Evolutionary conservation across 2,113 vertebrate species (phyloP).

Genomic region (Boleophthalmus pectinirostris): DNA sequence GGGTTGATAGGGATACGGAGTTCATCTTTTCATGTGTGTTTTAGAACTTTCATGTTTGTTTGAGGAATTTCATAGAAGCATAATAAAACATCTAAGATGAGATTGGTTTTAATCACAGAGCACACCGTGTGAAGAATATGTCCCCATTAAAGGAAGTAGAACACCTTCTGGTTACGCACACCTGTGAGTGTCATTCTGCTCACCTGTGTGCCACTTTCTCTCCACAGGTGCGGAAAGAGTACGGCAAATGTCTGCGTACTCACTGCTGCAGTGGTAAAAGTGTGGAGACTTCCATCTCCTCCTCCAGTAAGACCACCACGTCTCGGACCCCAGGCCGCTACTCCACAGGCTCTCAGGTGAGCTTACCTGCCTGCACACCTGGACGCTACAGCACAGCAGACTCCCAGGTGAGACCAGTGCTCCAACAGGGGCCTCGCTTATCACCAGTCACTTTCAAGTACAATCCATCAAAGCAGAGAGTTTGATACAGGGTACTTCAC

Average conservation of each 20-base stretch:
- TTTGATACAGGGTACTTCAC: neutral
- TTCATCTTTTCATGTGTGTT: conserved; percentile 56
- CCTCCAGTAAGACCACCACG: conserved; percentile 95
- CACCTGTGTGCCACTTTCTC: neutral
- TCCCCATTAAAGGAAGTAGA: neutral
- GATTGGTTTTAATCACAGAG: conserved; percentile 15
- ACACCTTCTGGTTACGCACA: conserved; percentile 9
- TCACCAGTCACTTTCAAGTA: conserved; percentile 43
- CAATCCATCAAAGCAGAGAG: neutral
- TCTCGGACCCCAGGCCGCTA: conserved; percentile 94
- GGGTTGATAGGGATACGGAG: conserved; percentile 43
- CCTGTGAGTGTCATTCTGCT: neutral
- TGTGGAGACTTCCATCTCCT: conserved; percentile 94
- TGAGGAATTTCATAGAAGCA: conserved; percentile 27
- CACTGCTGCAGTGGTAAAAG: conserved; percentile 98
- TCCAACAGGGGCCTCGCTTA: conserved; percentile 50
- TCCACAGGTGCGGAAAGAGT: conserved; percentile 94
- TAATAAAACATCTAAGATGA: conserved; percentile 7
- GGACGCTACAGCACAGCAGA: conserved; percentile 77
- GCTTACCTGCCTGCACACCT: conserved; percentile 77
- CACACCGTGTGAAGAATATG: conserved; percentile 2
- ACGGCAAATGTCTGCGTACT: conserved; percentile 94
- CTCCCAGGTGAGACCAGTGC: conserved; percentile 72
- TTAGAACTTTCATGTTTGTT: conserved; percentile 40
- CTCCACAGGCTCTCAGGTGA: conserved; percentile 98